Base-by-base conservation (phyloP, 2,888 invertebrate genomes). In the Entomobrya proxima region DNA sequence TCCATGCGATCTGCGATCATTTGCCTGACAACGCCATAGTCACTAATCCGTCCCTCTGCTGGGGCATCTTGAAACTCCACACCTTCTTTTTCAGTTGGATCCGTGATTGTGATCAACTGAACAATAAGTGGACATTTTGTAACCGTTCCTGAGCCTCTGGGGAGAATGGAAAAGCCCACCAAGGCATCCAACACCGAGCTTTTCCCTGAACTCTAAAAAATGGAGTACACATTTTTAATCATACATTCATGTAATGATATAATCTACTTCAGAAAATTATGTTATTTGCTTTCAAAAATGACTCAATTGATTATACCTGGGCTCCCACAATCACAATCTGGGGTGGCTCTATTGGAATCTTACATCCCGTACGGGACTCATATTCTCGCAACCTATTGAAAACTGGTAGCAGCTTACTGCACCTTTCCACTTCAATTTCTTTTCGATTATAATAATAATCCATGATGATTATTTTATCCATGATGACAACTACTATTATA, bases 121-220 rank as follows among this genome's bases (percentile, higher is more conserved):
- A 88, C 52, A 2, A 85, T 61, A 1, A 85, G 81, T 1, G 88
- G 88, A 50, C 88, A 80, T 37, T 80, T 80, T 7, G 80, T 80
- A 6, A 69, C 80, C 5, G 80, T 69, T 15, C 72, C 80, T 7
- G 80, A 35, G 13, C 80, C 80, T 55, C 80, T 21, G 4, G 80
- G 80, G 6, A 80, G 72, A 24, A 80, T 52, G 0, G 69, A 72
- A 7, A 13, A 37, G 7, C 80, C 80, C 0, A 80, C 24, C 40
- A 80, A n/a, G 0, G 69, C 80, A 37, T 80, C 80, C 6, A 80
- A 30, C 2, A 80, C 80, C 0, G 80, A 80, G 27, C 80, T 80
- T 30, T 80, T 80, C 4, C 80, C 80, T 0, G 80, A 69, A 30
- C 80, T 72, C 80, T 80, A 9, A n/a, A 18, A n/a, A n/a, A n/a